Evolutionary conservation across 2,888 invertebrate species (phyloP).

Genomic region (Thelaira solivaga): DNA sequence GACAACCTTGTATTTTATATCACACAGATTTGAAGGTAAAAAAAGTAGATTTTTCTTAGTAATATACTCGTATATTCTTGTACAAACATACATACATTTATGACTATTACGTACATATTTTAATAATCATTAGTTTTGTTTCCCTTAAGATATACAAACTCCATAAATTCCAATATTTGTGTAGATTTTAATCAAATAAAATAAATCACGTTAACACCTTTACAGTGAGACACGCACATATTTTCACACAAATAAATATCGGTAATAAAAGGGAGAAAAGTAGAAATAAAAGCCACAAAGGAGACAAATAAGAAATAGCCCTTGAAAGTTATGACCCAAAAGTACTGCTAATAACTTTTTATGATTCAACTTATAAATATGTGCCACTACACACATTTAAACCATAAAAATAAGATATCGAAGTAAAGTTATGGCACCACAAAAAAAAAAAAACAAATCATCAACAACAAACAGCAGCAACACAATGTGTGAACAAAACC

Average conservation of each 20-base stretch:
- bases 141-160: not conserved
- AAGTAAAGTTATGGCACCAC: conserved; percentile 16
- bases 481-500: conserved; percentile 24
- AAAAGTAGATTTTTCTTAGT: no score
- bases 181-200: conserved; percentile 58
- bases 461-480: not conserved
- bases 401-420: conserved; percentile 36
- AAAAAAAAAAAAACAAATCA: not conserved
- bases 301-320: conserved; percentile 28
- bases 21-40: no score
- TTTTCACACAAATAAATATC: not conserved
- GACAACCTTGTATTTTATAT: no score
- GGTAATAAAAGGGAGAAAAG: conserved; percentile 8
- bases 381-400: not conserved
- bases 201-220: conserved; percentile 64
- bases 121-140: conserved; percentile 33
- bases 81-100: no score
- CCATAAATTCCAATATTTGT: conserved; percentile 56
- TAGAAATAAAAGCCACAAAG: conserved; percentile 13
- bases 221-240: conserved; percentile 8
- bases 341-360: conserved; percentile 58
- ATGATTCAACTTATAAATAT: conserved; percentile 35
- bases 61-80: no score
- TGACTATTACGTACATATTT: no score
- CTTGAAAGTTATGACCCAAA: conserved; percentile 55